Evolutionary conservation across 2,797 vertebrate species (phyloP).

Genomic region (Pangasius larnaudii): DNA sequence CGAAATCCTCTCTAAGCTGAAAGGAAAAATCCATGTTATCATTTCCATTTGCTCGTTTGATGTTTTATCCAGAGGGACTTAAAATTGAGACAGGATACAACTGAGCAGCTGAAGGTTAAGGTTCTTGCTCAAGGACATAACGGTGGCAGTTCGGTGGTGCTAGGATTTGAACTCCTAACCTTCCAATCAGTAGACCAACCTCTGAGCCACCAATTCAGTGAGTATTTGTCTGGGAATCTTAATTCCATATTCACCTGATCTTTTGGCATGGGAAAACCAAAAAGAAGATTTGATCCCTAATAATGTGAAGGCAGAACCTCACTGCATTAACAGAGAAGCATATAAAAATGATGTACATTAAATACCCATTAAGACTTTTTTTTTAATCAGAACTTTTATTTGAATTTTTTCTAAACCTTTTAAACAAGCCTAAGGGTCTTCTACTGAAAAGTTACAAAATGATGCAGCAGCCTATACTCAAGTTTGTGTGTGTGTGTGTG

Average conservation of each 20-base stretch:
- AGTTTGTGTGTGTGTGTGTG: not conserved
- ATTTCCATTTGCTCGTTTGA: not conserved
- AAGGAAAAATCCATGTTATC: not conserved
- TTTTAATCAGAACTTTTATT: not conserved
- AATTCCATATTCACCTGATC: not conserved
- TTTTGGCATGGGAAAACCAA: not conserved
- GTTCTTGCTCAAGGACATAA: not conserved
- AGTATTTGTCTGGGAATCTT: not conserved
- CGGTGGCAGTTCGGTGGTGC: not conserved
- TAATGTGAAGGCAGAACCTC: not conserved
- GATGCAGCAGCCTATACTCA: not conserved
- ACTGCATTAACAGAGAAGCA: not conserved
- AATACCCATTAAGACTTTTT: not conserved
- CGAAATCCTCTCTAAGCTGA: not conserved
- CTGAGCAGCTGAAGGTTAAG: not conserved
- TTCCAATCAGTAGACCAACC: not conserved
- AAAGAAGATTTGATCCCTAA: not conserved
- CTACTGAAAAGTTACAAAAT: not conserved
- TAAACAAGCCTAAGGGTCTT: constrained; percentile 10
- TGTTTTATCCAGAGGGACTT: not conserved
- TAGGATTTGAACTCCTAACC: not conserved
- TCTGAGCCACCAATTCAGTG: not conserved
- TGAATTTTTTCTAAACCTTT: constrained; percentile 3
- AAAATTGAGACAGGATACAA: not conserved
- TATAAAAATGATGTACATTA: not conserved